Base-by-base conservation (phyloP, 2,797 vertebrate genomes). In the Mastacembelus armatus region DNA sequence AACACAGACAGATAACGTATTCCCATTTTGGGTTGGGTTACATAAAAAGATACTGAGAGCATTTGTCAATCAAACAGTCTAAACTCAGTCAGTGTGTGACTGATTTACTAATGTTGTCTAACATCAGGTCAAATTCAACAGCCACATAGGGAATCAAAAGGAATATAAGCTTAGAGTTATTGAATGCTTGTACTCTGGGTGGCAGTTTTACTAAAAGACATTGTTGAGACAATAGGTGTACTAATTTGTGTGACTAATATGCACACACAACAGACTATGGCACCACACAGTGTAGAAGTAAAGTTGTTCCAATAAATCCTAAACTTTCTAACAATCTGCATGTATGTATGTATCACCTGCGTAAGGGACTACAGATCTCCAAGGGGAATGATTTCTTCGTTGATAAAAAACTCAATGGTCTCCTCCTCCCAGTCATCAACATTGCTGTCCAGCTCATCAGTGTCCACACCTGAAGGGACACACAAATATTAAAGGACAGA, bases 401-500 rank as follows among this genome's bases (percentile, higher is more conserved):
- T 99, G 95, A 98, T 97, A 92, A 99, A 99, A 94, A 99, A 99
- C 88, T 99, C 98, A 74, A 99, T 97, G 70, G 97, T 99, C 89
- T 99, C 98, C 85, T 99, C 98, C 85, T 99, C 98, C 97, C 96
- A 99, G 92, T 99, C 98, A 0, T 99, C 98, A 0, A 98, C 95
- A 4, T 98, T 99, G 93, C 98, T 98, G 86, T 99, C 97, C 88
- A 97, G 92, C 78, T 98, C 96, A 22, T 99, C 98, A 0, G 94
- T 96, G 90, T 99, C 97, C 71, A 98, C 96, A 5, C 95, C 98
- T 99, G 74, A 4, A 67, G 19, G 62, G n/a, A 79, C 10, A 69
- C 44, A 16, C 2, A 16, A 26, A 51, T 0, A 11, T 33, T 5
- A 10, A 24, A 52, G 24, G 3, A 0, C 7, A 24, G 9, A 2